Evolutionary conservation across 2,888 invertebrate genomes (phyloP), one percentile per base, ranked within the genome.

Genomic region (Psylliodes chrysocephalus): DNA sequence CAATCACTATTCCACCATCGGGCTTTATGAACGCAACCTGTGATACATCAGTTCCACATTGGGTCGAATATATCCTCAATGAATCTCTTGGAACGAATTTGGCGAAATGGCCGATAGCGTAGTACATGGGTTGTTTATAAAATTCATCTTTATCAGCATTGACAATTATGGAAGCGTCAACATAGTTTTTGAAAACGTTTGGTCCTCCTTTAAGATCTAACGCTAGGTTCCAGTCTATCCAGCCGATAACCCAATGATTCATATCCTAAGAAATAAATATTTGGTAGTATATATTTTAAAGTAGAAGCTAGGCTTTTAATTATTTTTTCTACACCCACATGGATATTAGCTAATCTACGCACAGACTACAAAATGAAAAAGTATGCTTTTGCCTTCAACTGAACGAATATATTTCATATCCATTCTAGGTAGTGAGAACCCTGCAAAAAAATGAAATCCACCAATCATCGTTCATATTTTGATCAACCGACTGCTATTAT

Each of bases 141-240:
- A 95, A 94, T 80, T 93, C 92, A 65, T 89, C 87, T 0, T 75
- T 78, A 0, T 80, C 79, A 1, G 84, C 74, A 69, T 90, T 87
- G 0, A 91, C 87, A 63, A 91, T 84, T 52, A 96, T 89, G 0
- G 95, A 89, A 0, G 94, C 85, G 81, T 96, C 96, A 0, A 94
- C 92, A 73, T 85, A 87, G 81, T 95, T 94, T 2, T 85, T 76
- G 0, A 87, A 88, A 89, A 91, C 94, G 76, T 90, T 93, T 0
- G 96, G 96, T 0, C 95, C 94, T 12, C 95, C 95, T 0, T 77
- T 69, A 59, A 85, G 80, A 77, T 93, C 85, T 15, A 96, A 80
- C 12, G 89, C 91, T 55, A 96, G 82, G 80, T 96, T 97, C 95
- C 95, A 96, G 79, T 96, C 95, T 0, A 93, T 85, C 95, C 95